A percentile compares a stretch with the other conserved stretches of the same genome.
phyloP scores from a whole-genome alignment of 2,113 vertebrate species.

The Acinonyx jubatus region DNA sequence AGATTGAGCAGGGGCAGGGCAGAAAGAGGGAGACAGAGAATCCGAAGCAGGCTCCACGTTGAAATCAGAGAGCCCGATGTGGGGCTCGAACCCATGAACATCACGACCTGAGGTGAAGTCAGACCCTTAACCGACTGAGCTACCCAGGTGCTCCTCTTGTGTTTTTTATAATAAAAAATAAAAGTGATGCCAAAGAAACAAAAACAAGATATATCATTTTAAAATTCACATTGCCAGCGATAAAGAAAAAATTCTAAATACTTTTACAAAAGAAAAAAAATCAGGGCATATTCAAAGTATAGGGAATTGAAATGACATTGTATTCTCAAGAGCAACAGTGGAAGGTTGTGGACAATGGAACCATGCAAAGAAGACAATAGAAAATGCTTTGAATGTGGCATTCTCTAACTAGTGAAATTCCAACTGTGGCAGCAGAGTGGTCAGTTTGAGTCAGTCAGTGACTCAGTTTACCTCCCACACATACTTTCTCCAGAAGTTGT shows the following conservation, averaged over 20 bases:
- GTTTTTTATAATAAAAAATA: constrained; percentile 81
- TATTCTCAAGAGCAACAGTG: background rate
- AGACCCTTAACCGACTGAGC: no score
- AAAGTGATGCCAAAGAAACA: background rate
- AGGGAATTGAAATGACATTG: background rate
- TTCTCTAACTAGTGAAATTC: background rate
- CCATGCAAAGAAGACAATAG: background rate
- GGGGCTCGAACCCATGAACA: no score
- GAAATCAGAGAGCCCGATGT: no score
- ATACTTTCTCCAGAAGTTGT: background rate
- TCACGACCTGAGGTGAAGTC: no score
- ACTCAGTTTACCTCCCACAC: background rate
- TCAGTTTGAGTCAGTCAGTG: background rate
- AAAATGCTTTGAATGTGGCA: background rate
- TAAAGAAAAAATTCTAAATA: background rate
- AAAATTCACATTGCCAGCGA: background rate
- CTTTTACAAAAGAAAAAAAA: background rate
- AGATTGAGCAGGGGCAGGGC: no score
- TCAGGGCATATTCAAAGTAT: background rate
- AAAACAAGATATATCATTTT: background rate
- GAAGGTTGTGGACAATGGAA: background rate
- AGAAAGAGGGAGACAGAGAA: no score
- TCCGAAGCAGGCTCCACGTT: no score
- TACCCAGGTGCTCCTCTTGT: constrained; percentile 44
- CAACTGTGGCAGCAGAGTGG: background rate